These are phyloP conservation scores for Trichoplusia ni DNA, from an alignment of 1,140 invertebrate species.

Conservation along the genomic window DNA sequence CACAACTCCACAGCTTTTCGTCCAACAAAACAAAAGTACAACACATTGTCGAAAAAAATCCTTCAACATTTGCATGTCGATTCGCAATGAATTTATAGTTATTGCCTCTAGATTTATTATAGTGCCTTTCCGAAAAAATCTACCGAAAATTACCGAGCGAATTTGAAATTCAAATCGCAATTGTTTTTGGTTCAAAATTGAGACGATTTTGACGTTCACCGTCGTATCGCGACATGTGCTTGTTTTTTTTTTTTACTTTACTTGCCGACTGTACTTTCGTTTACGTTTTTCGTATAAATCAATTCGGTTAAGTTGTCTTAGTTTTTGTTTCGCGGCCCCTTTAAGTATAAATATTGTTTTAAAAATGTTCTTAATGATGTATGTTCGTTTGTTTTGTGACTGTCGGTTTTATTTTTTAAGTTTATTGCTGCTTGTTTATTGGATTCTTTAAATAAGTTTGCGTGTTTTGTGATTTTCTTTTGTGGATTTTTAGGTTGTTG, in stretches of 20 bases:
- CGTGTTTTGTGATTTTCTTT: no score
- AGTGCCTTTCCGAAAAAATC: conserved; percentile 67
- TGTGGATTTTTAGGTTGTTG: no score
- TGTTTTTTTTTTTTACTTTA: conserved; percentile 37
- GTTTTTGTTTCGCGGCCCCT: conserved; percentile 53
- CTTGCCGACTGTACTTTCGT: conserved; percentile 32
- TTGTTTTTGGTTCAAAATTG: conserved; percentile 76
- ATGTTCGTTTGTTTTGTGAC: conserved; percentile 33
- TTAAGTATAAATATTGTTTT: conserved; percentile 60
- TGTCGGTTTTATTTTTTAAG: neutral
- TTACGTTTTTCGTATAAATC: conserved; percentile 56
- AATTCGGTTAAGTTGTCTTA: conserved; percentile 53
- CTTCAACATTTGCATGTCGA: conserved; percentile 78
- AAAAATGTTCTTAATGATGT: conserved; percentile 66
- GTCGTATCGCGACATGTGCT: conserved; percentile 60
- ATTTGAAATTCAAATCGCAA: conserved; percentile 78
- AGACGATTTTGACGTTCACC: conserved; percentile 75
- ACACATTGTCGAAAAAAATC: conserved; percentile 69
- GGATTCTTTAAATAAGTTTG: neutral
- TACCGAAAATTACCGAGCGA: conserved; percentile 67
- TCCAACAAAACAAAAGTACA: conserved; percentile 49
- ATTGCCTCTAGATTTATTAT: conserved; percentile 78
- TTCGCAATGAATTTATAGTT: conserved; percentile 81
- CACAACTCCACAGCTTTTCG: conserved; percentile 38
- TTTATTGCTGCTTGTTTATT: conserved; percentile 6